phyloP scores from a whole-genome alignment of 2,888 invertebrate genomes.

The Taphrorychus bicolor region DNA sequence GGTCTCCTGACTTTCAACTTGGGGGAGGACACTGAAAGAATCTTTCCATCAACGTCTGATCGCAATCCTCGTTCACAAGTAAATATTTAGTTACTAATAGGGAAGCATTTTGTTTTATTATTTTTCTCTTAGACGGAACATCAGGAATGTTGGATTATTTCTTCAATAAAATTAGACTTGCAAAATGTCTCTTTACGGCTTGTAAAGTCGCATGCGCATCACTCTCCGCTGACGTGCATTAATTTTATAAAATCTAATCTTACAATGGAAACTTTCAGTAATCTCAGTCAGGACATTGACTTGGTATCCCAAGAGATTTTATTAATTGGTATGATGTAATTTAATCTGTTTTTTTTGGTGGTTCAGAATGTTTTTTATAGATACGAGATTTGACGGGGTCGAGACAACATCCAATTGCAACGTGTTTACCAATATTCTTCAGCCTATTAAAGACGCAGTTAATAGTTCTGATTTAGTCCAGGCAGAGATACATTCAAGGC shows the following conservation, averaged over 20 bases:
- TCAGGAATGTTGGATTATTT: constrained; percentile 74
- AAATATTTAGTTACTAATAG: not conserved
- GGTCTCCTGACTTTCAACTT: constrained; percentile 90
- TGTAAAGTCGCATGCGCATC: constrained; percentile 64
- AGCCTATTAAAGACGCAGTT: constrained; percentile 63
- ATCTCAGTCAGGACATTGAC: constrained; percentile 90
- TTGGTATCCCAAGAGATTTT: constrained; percentile 91
- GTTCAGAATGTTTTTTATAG: constrained; percentile 58
- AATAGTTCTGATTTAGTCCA: constrained; percentile 53
- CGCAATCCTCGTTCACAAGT: not conserved
- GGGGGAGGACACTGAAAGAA: constrained; percentile 81
- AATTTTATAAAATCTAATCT: constrained; percentile 92
- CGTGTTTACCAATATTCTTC: constrained; percentile 87
- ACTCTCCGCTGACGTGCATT: constrained; percentile 78
- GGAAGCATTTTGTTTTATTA: too few species aligned
- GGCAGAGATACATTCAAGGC: constrained; percentile 63
- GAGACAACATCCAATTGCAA: constrained; percentile 78
- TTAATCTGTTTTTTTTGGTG: not conserved
- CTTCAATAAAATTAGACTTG: constrained; percentile 82
- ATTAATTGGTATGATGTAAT: constrained; percentile 66
- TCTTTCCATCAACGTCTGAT: constrained; percentile 57
- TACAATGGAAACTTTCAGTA: constrained; percentile 85
- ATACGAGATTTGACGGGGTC: constrained; percentile 62
- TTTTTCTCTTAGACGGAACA: constrained; percentile 49
- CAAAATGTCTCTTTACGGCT: constrained; percentile 85